Evolutionary conservation across 2,797 vertebrate species (phyloP).

Genomic region (Sebastes glaucus): DNA sequence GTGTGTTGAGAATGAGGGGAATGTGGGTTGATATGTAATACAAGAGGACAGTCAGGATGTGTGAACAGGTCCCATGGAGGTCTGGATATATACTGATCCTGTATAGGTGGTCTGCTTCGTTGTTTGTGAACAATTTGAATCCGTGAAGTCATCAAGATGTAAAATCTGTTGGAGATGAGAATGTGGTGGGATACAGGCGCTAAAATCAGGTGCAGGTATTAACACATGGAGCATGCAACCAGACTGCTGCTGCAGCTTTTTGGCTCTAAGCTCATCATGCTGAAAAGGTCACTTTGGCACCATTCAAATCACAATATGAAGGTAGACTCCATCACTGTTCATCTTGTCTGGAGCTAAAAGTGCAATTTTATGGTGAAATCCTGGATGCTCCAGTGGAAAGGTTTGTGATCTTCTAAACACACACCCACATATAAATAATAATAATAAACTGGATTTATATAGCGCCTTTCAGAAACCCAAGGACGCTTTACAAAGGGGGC

Average conservation of each 20-base stretch:
- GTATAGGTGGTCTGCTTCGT: not conserved
- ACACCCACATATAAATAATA: not conserved
- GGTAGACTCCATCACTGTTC: not conserved
- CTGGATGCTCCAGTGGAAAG: not conserved
- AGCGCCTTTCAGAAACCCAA: too few species aligned
- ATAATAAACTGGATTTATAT: too few species aligned
- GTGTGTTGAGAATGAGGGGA: constrained; percentile 49
- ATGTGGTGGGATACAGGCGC: constrained; percentile 15
- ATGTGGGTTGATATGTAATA: constrained; percentile 59
- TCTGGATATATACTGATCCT: not conserved
- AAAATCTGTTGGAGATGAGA: constrained; percentile 1
- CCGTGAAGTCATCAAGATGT: not conserved
- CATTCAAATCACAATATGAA: constrained; percentile 22
- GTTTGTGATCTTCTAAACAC: constrained; percentile 12
- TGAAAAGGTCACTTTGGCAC: constrained; percentile 66
- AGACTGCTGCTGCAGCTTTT: constrained; percentile 35
- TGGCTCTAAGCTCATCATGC: constrained; percentile 26
- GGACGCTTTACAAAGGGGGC: too few species aligned
- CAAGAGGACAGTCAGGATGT: constrained; percentile 29
- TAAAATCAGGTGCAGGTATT: constrained; percentile 32
- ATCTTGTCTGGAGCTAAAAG: not conserved
- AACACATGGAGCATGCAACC: constrained; percentile 26
- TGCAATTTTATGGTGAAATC: not conserved
- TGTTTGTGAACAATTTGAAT: constrained; percentile 13
- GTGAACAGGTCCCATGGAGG: constrained; percentile 28